Base-by-base conservation (phyloP, 2,113 vertebrate species). In the Leucosticte australis region DNA sequence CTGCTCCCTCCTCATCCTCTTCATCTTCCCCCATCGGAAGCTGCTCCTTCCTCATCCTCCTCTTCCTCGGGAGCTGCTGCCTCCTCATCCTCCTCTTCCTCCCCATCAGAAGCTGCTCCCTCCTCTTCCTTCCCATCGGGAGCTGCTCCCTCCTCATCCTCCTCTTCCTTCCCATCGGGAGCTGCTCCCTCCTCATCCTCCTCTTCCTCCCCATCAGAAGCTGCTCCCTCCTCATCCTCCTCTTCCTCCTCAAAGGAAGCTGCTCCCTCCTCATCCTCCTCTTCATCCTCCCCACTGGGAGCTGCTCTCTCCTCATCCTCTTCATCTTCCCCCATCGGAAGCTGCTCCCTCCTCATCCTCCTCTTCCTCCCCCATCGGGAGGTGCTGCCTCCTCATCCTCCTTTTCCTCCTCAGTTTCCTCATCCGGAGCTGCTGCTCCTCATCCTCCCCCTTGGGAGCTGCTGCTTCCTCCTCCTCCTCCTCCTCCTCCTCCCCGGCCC, bases 221-320 rank as follows among this genome's bases (percentile, higher is more conserved):
- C 1, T 14, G 31, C 8, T 56, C 13, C 20, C 22, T 57, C 21
- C 56, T 46, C 41, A 11, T 33, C 7, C 21, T 65, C 30, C 2
- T 46, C 63, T 9, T 30, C 63, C 17, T 27, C 53, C 53, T 30
- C 53, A 7, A 3, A 4, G 4, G 31, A 6, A n/a, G 33, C 53
- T 33, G 53, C 59, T 11, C 1, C 14, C 30, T 60, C 46, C 18
- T 50, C 57, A 47, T 14, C 28, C 6, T 65, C 21, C 10, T 60
- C 37, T 9, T 15, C n/a, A n/a, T n/a, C 19, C 28, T 21, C 33
- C 23, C 13, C 52, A 11, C 21, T 4, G 0, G 5, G 5, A 59
- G 2, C 27, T 31, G 27, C 44, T 59, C 1, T 31, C 53, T 30
- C 47, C 12, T 47, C 44, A 5, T 68, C 44, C 68, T 65, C 62